phyloP scores from a whole-genome alignment of 2,113 vertebrate species.

The Myotis brandtii region DNA sequence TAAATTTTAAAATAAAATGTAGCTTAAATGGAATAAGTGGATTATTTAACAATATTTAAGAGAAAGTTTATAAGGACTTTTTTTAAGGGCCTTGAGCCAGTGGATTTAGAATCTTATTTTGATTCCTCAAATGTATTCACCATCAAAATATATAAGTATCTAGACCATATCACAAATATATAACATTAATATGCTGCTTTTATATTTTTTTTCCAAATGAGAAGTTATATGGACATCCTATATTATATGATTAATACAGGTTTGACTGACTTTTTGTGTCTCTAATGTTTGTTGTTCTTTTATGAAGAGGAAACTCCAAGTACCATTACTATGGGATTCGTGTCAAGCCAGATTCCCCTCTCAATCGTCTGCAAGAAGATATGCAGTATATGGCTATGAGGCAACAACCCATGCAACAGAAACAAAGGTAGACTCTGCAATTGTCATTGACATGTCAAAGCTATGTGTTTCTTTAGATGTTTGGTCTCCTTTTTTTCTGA shows the following conservation, averaged over 20 bases:
- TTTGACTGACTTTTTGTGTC: constrained; percentile 62
- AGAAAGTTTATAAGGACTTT: neutral
- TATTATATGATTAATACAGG: neutral
- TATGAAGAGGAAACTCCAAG: constrained; percentile 90
- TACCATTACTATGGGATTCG: constrained; percentile 93
- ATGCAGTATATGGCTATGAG: constrained; percentile 93
- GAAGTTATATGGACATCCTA: neutral
- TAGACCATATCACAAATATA: neutral
- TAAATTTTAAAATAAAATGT: constrained; percentile 32
- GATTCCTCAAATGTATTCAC: neutral
- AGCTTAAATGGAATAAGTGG: neutral
- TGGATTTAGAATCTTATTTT: constrained; percentile 5
- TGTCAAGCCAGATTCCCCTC: constrained; percentile 92
- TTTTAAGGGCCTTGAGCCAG: neutral
- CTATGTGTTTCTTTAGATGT: neutral
- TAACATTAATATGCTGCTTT: neutral
- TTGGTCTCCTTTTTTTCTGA: neutral
- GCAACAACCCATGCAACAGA: constrained; percentile 92
- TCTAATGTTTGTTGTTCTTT: constrained; percentile 74
- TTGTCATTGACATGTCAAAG: neutral
- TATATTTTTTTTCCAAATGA: neutral
- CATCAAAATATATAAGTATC: neutral
- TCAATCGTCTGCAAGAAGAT: constrained; percentile 91
- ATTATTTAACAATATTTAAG: neutral
- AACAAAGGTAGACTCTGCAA: constrained; percentile 87